These are phyloP conservation scores for Heliconius erato DNA, from an alignment of 2,888 invertebrate genomes.

Conservation along the genomic window DNA sequence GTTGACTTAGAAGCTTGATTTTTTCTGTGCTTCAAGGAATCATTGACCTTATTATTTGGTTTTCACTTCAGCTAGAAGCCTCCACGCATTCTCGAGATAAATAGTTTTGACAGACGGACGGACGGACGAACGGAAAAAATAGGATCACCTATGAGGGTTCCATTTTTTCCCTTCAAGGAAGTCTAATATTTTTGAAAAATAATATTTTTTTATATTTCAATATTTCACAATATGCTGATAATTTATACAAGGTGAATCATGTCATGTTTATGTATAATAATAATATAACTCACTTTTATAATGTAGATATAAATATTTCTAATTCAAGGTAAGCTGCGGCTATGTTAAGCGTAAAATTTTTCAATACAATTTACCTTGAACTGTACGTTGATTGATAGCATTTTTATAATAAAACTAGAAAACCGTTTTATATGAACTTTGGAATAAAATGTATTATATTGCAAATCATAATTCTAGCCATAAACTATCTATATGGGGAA, in stretches of 20 bases:
- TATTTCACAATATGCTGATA: background rate
- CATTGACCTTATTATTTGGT: too few relatives aligned
- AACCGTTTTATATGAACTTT: background rate
- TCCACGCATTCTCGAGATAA: too few relatives aligned
- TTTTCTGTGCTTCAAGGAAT: too few relatives aligned
- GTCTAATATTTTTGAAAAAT: too few relatives aligned
- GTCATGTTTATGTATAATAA: background rate
- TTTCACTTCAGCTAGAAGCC: too few relatives aligned
- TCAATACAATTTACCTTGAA: background rate
- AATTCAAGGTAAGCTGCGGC: background rate
- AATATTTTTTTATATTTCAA: background rate
- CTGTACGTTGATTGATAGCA: background rate
- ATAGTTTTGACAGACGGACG: too few relatives aligned
- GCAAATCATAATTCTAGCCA: too few relatives aligned
- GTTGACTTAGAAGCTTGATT: too few relatives aligned
- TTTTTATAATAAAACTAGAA: background rate
- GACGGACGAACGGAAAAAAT: too few relatives aligned
- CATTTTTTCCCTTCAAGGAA: too few relatives aligned
- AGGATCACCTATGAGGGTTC: too few relatives aligned
- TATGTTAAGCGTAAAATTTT: background rate
- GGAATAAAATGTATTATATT: background rate
- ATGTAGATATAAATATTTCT: background rate
- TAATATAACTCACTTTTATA: background rate
- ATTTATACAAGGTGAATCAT: background rate
- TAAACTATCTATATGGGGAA: too few relatives aligned